These are phyloP conservation scores for Caenorhabditis remanei DNA, from an alignment of 1,140 invertebrate genomes.

Conservation along the genomic window DNA sequence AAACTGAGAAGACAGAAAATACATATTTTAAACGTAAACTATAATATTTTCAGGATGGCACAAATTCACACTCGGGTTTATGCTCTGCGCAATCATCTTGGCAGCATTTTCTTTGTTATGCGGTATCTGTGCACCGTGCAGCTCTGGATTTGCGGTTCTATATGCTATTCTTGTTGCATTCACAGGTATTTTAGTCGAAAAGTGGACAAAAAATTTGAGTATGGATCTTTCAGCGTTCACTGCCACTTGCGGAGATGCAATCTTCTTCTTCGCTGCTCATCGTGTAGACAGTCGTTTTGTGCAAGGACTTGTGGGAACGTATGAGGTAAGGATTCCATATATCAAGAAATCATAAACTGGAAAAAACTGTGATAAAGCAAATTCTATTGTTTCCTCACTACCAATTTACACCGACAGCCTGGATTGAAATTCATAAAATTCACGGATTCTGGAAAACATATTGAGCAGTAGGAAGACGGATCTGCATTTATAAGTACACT, in stretches of 20 bases:
- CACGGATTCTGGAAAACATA: too few species aligned
- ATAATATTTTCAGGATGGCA: constrained; percentile 72
- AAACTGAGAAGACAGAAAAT: neutral
- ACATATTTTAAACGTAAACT: neutral
- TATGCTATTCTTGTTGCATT: constrained; percentile 72
- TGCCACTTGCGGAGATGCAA: constrained; percentile 68
- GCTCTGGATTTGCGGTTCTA: constrained; percentile 70
- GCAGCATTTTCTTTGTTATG: constrained; percentile 69
- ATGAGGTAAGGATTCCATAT: constrained; percentile 58
- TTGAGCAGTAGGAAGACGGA: too few species aligned
- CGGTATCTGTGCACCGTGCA: constrained; percentile 76
- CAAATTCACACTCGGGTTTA: constrained; percentile 74
- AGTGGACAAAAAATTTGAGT: neutral
- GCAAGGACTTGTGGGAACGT: constrained; percentile 73
- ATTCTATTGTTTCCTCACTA: too few species aligned
- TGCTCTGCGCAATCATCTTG: constrained; percentile 70
- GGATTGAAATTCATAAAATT: too few species aligned
- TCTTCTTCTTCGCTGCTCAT: constrained; percentile 77
- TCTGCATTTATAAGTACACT: too few species aligned
- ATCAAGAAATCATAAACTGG: neutral
- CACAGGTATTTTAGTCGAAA: constrained; percentile 67
- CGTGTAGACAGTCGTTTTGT: constrained; percentile 76
- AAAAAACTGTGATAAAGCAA: neutral
- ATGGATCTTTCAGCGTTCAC: constrained; percentile 58
- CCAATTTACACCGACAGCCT: too few species aligned